Evolutionary conservation across 23 tunicate species (phyloP).

Genomic region (Trididemnum nubilum): DNA sequence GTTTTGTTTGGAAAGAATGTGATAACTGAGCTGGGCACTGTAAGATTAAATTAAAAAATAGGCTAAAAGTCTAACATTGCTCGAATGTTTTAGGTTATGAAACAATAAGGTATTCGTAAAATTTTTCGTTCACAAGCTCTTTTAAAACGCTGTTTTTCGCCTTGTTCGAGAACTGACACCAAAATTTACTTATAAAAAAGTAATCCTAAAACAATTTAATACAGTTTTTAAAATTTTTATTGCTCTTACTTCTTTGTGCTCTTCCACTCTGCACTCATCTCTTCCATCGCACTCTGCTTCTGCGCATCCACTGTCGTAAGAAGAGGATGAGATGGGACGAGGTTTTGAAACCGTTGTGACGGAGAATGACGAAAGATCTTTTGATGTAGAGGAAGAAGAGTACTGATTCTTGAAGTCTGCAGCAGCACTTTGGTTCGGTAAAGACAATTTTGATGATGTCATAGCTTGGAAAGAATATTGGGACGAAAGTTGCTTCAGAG

Average conservation of each 20-base stretch:
- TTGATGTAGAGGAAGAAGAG: neutral
- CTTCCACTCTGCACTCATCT: neutral
- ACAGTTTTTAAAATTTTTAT: neutral
- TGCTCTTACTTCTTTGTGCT: neutral
- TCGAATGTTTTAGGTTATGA: no score
- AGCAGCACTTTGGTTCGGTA: neutral
- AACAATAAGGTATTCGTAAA: no score
- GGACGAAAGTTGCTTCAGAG: neutral
- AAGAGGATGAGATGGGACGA: slow-evolving; percentile 52
- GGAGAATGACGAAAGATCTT: neutral
- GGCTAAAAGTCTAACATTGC: no score
- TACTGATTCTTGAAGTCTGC: neutral
- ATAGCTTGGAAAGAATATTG: neutral
- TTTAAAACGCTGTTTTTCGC: no score
- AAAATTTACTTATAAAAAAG: no score
- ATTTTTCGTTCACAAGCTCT: no score
- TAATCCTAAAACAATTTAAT: no score
- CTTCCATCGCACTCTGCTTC: slow-evolving; percentile 21
- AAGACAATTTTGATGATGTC: neutral
- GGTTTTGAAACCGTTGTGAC: neutral
- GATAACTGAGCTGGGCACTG: no score
- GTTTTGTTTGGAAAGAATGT: no score
- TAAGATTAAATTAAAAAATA: no score
- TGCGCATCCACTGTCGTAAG: slow-evolving; percentile 59
- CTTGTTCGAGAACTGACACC: no score